These are phyloP conservation scores for Sebastes cheni DNA, from an alignment of 2,797 vertebrate species.

Conservation along the genomic window DNA sequence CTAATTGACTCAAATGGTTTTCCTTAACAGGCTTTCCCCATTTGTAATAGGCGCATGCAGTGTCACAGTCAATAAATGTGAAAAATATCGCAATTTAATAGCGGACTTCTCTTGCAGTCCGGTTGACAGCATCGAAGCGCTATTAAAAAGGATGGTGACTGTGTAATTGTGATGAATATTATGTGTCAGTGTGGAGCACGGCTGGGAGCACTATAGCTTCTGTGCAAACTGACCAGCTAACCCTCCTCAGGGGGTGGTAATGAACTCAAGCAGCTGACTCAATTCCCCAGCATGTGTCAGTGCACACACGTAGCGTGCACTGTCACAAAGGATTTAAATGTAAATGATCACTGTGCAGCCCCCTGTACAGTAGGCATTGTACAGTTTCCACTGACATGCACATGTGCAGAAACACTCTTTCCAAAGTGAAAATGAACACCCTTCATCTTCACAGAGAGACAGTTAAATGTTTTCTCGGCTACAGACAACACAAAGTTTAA, in stretches of 20 bases:
- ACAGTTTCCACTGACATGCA: neutral
- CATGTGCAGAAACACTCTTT: rapidly evolving
- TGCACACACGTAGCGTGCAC: neutral
- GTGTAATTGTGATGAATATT: conserved; percentile 54
- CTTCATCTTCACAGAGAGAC: neutral
- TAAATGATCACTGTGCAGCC: neutral
- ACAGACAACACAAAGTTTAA: conserved; percentile 24
- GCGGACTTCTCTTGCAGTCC: conserved; percentile 9
- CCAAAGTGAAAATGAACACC: neutral
- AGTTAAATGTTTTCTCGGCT: conserved; percentile 10
- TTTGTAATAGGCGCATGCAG: conserved; percentile 17
- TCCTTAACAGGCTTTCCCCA: neutral
- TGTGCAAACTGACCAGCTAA: conserved; percentile 10
- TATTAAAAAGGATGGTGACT: conserved; percentile 22
- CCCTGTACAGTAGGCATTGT: no score
- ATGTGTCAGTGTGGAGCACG: conserved; percentile 10
- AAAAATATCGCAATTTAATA: conserved; percentile 31
- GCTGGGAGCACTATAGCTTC: conserved; percentile 3
- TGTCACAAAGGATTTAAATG: conserved; percentile 3
- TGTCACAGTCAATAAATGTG: conserved; percentile 6
- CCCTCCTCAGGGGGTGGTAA: neutral
- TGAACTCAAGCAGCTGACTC: conserved; percentile 34
- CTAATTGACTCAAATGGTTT: conserved; percentile 14
- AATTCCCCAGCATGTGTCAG: conserved; percentile 17
- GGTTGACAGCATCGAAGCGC: neutral